Conservation (phyloP, 2,888 invertebrate genomes). For the Phaedon cochleariae region DNA sequence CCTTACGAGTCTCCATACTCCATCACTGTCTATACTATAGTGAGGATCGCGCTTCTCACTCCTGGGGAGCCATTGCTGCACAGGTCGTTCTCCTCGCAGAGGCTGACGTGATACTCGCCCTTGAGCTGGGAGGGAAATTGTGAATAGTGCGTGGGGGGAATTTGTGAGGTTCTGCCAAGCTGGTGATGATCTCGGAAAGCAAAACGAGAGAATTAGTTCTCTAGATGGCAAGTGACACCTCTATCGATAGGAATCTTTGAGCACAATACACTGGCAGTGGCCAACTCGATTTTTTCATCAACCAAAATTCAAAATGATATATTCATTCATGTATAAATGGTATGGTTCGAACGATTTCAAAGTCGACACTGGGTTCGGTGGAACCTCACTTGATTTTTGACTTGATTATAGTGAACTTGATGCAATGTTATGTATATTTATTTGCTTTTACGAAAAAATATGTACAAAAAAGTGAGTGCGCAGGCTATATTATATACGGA, state of each 20-base stretch:
- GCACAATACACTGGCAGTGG: too few relatives aligned
- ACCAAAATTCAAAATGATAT: too few relatives aligned
- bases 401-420: slow-evolving; percentile 23
- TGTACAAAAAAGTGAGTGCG: slow-evolving; percentile 31
- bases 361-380: not conserved
- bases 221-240: too few relatives aligned
- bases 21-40: slow-evolving; percentile 51
- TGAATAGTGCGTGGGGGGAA: slow-evolving; percentile 35
- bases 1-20: slow-evolving; percentile 53
- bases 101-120: slow-evolving; percentile 61
- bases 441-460: slow-evolving; percentile 32
- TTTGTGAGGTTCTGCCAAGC: slow-evolving; percentile 3
- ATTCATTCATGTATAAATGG: too few relatives aligned
- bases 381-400: slow-evolving; percentile 13
- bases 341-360: too few relatives aligned
- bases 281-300: too few relatives aligned
- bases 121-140: slow-evolving; percentile 46
- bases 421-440: slow-evolving; percentile 51
- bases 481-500: slow-evolving; percentile 25
- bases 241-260: too few relatives aligned
- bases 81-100: slow-evolving; percentile 61
- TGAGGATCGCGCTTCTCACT: slow-evolving; percentile 59
- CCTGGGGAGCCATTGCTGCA: slow-evolving; percentile 57
- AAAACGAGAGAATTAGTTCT: too few relatives aligned
- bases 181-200: not conserved